Conservation (phyloP, 2,888 invertebrate genomes). For the Aleiodes testaceus region DNA sequence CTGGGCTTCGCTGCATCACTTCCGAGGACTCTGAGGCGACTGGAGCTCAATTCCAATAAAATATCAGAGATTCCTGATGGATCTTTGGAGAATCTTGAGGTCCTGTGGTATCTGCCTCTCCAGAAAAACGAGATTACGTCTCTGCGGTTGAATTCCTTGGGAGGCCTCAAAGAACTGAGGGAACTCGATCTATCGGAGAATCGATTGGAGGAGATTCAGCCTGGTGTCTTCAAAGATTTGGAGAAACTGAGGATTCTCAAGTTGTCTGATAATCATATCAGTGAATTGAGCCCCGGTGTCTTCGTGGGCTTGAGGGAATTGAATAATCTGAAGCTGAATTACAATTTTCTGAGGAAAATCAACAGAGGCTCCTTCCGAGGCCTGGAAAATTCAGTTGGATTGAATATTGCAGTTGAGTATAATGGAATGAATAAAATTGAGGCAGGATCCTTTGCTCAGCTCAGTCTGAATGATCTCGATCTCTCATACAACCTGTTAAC, state of each 20-base stretch:
- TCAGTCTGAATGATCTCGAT: too few species aligned
- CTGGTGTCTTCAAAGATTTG: constrained; percentile 48
- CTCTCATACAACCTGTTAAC: too few species aligned
- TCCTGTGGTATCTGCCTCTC: constrained; percentile 41
- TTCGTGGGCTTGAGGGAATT: constrained; percentile 70
- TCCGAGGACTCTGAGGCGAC: constrained; percentile 51
- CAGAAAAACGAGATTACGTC: constrained; percentile 33
- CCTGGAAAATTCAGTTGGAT: constrained; percentile 64
- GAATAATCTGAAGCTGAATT: constrained; percentile 67
- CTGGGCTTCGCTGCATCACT: constrained; percentile 54
- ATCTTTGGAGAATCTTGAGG: constrained; percentile 48
- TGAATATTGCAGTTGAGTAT: constrained; percentile 69
- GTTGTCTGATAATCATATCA: constrained; percentile 52
- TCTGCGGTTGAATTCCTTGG: constrained; percentile 23
- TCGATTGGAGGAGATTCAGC: constrained; percentile 39
- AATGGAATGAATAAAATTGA: constrained; percentile 70
- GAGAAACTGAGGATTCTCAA: constrained; percentile 50
- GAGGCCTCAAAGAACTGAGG: constrained; percentile 46
- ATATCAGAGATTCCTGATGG: constrained; percentile 51
- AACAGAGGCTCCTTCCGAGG: constrained; percentile 67
- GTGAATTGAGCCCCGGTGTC: constrained; percentile 62
- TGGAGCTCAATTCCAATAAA: constrained; percentile 51
- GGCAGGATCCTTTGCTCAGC: constrained; percentile 67
- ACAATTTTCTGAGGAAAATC: constrained; percentile 69
- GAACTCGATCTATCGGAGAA: constrained; percentile 48